A percentile compares a stretch with the other conserved stretches of the same genome.
Evolutionary conservation across 2,797 vertebrate species (phyloP).

Genomic region (Sebastes glaucus): DNA sequence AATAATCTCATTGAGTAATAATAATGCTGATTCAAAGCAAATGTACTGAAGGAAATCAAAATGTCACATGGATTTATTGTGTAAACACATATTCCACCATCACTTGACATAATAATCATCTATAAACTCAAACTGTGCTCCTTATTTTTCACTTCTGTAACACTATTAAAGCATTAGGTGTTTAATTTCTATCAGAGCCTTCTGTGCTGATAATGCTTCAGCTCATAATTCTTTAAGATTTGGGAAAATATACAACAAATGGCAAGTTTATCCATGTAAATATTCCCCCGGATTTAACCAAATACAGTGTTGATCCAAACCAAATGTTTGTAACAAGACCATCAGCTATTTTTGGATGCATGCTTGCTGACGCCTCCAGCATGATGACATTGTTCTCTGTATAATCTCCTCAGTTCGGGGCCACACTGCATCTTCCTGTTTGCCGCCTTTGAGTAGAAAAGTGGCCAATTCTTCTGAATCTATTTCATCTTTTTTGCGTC

Average conservation of each 20-base stretch:
- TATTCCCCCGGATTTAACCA: slow-evolving; percentile 28
- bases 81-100: not conserved
- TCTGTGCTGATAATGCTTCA: not conserved
- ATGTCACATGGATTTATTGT: not conserved
- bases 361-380: slow-evolving; percentile 40
- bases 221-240: slow-evolving; percentile 14
- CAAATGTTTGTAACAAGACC: slow-evolving; percentile 50
- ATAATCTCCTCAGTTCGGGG: slow-evolving; percentile 62
- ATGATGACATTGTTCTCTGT: slow-evolving; percentile 63
- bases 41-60: not conserved
- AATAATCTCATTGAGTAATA: not conserved
- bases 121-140: not conserved
- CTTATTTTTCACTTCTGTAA: not conserved
- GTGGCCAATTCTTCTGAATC: slow-evolving; percentile 38
- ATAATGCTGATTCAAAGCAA: not conserved
- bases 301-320: slow-evolving; percentile 34
- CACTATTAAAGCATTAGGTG: not conserved
- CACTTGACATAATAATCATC: not conserved
- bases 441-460: slow-evolving; percentile 17
- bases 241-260: slow-evolving; percentile 45
- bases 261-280: slow-evolving; percentile 36
- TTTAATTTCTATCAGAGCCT: not conserved
- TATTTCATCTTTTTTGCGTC: slow-evolving; percentile 18
- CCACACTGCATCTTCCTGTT: slow-evolving; percentile 50
- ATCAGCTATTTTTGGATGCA: slow-evolving; percentile 56